Percentiles rank a stretch among this genome's conserved stretches.
phyloP scores from a whole-genome alignment of 1,140 invertebrate species.

The Scylla paramamosain region DNA sequence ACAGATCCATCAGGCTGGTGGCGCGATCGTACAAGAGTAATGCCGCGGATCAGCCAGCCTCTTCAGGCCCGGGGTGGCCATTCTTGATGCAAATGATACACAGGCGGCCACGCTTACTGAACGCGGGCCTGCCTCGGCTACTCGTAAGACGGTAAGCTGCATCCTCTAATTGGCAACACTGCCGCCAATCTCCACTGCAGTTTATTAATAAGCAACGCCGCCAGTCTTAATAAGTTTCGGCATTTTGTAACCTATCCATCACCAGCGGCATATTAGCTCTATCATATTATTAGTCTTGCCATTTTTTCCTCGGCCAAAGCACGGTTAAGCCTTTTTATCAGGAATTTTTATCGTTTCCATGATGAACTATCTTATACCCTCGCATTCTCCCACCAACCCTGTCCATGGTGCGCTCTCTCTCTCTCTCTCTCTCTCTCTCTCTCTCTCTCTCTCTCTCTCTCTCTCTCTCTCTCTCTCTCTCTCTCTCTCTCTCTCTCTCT shows the following conservation, averaged over 20 bases:
- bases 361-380: too few species aligned
- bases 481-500: too few species aligned
- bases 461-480: too few species aligned
- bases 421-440: too few species aligned
- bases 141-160: background rate
- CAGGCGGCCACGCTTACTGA: background rate
- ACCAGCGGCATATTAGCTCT: background rate
- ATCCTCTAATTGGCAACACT: background rate
- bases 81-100: constrained; percentile 24
- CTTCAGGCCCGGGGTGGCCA: background rate
- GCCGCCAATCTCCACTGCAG: constrained; percentile 7
- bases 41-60: background rate
- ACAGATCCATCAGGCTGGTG: background rate
- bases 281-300: background rate
- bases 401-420: too few species aligned
- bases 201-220: constrained; percentile 22
- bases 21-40: background rate
- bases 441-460: too few species aligned
- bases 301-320: background rate
- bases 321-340: background rate
- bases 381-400: too few species aligned
- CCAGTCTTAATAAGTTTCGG: background rate
- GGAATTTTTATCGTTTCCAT: too few species aligned
- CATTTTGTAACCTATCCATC: constrained; percentile 14
- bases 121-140: background rate